phyloP scores from a whole-genome alignment of 2,888 invertebrate species.

The Lycaena phlaeas region DNA sequence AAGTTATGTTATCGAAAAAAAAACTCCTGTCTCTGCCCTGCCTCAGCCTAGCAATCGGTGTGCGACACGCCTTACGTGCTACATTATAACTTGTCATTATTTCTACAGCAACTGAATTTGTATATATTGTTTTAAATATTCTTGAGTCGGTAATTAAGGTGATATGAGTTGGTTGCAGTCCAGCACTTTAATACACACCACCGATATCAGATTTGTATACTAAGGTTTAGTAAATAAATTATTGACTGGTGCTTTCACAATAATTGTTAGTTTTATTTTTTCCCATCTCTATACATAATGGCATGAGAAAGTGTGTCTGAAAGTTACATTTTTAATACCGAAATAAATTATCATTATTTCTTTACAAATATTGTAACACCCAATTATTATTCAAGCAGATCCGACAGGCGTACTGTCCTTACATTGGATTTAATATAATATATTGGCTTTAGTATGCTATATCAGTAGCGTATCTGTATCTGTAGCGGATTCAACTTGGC shows the following conservation, averaged over 20 bases:
- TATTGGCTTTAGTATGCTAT: too few relatives aligned
- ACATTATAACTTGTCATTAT: conserved; percentile 7
- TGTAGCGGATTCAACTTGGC: too few relatives aligned
- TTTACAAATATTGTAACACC: too few relatives aligned
- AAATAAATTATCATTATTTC: too few relatives aligned
- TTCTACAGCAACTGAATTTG: too few relatives aligned
- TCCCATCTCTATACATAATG: not conserved
- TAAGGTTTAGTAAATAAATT: conserved; percentile 68
- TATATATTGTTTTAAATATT: conserved; percentile 7
- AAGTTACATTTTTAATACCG: too few relatives aligned
- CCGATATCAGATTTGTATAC: conserved; percentile 53
- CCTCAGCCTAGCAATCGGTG: conserved; percentile 9
- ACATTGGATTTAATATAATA: too few relatives aligned
- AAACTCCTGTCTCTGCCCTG: conserved; percentile 13
- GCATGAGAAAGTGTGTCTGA: too few relatives aligned
- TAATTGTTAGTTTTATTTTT: conserved; percentile 57
- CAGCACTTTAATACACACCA: conserved; percentile 27
- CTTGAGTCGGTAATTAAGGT: conserved; percentile 8
- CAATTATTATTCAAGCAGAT: too few relatives aligned
- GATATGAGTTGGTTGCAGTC: conserved; percentile 11
- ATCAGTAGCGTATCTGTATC: too few relatives aligned
- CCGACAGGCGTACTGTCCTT: too few relatives aligned
- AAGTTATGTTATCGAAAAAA: conserved; percentile 9
- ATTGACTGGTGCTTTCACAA: conserved; percentile 74
- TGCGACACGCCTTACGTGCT: conserved; percentile 12